Percentiles rank a stretch among this genome's conserved stretches.
Evolutionary conservation across 2,888 invertebrate genomes (phyloP).

Genomic region (Junonia oenone): DNA sequence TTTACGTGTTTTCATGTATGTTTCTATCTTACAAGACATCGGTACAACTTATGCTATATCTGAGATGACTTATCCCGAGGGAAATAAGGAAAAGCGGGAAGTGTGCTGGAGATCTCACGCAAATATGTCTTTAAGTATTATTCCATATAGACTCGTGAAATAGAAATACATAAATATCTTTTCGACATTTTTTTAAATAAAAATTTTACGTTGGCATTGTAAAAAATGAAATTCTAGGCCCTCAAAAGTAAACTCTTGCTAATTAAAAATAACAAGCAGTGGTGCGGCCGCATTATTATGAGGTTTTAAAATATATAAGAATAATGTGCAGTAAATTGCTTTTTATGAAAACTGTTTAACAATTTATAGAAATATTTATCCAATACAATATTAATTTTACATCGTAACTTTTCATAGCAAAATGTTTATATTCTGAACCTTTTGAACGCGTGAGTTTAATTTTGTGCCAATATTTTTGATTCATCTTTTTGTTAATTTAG

Average conservation of each 20-base stretch:
- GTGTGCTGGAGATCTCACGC: slow-evolving; percentile 60
- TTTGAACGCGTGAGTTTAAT: too few species aligned
- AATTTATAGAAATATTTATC: too few species aligned
- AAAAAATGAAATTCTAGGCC: background rate
- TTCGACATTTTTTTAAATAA: background rate
- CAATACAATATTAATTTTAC: too few species aligned
- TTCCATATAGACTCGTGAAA: slow-evolving; percentile 27
- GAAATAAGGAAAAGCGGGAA: slow-evolving; percentile 73
- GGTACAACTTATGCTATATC: slow-evolving; percentile 66
- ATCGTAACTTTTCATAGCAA: too few species aligned
- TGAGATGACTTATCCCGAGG: slow-evolving; percentile 70
- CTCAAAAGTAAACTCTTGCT: background rate
- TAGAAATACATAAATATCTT: background rate
- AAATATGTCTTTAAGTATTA: slow-evolving; percentile 63
- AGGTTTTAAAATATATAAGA: too few species aligned
- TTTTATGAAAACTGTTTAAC: too few species aligned
- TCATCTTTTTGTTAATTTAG: too few species aligned
- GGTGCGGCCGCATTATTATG: background rate
- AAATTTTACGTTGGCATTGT: background rate
- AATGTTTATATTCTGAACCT: too few species aligned
- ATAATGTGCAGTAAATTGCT: too few species aligned
- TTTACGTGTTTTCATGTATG: background rate
- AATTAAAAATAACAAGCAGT: background rate
- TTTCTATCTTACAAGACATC: slow-evolving; percentile 38
- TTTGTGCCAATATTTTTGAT: too few species aligned